These are phyloP conservation scores for Ursus arctos DNA, from an alignment of 2,113 vertebrate genomes.

Conservation along the genomic window DNA sequence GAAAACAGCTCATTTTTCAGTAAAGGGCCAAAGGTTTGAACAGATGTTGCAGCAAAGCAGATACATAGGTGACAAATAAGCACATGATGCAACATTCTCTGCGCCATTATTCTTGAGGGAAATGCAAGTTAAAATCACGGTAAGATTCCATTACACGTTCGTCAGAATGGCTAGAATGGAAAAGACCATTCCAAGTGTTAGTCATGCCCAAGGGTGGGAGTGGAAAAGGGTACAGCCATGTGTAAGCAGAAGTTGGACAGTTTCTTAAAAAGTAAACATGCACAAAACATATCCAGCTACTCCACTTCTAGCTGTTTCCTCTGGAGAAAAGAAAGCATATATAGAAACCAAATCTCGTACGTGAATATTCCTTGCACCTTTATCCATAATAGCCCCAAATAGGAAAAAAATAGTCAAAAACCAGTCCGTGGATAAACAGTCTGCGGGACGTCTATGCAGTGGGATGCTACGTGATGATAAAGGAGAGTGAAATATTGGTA, in stretches of 20 bases:
- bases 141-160: not conserved
- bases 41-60: not conserved
- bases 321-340: not conserved
- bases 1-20: not conserved
- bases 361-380: not conserved
- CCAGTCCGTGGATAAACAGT: not conserved
- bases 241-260: not conserved
- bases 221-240: not conserved
- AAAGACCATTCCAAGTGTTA: not conserved
- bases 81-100: not conserved
- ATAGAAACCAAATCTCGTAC: not conserved
- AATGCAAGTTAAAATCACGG: not conserved
- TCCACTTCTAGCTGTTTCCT: not conserved
- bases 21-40: not conserved
- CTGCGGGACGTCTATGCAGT: not conserved
- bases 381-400: not conserved
- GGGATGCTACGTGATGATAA: not conserved
- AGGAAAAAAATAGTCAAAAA: not conserved
- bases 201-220: not conserved
- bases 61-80: not conserved
- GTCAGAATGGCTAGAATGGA: not conserved
- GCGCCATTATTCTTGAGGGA: not conserved
- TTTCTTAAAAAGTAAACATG: not conserved
- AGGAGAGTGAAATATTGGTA: not conserved
- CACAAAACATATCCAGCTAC: not conserved